A percentile compares a stretch with the other conserved stretches of the same genome.
Evolutionary conservation across 2,113 vertebrate species (phyloP).

Genomic region (Nymphicus hollandicus): DNA sequence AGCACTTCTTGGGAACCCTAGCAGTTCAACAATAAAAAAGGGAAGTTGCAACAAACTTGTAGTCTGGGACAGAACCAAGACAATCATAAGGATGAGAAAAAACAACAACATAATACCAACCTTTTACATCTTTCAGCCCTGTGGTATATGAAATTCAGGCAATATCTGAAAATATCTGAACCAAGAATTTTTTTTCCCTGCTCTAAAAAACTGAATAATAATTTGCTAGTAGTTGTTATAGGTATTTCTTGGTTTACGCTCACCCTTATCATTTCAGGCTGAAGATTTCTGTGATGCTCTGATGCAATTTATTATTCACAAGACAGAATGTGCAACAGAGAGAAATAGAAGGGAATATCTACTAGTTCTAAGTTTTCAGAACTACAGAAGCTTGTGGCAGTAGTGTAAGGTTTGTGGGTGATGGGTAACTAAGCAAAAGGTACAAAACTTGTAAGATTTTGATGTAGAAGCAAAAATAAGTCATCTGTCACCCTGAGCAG

Average conservation of each 20-base stretch:
- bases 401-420: not conserved
- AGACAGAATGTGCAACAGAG: not conserved
- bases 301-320: not conserved
- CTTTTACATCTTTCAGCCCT: not conserved
- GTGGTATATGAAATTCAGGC: not conserved
- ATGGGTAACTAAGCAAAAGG: not conserved
- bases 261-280: not conserved
- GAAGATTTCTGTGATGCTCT: not conserved
- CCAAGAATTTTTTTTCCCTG: not conserved
- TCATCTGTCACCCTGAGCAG: not conserved
- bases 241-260: not conserved
- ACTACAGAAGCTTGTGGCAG: not conserved
- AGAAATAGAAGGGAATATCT: not conserved
- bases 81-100: not conserved
- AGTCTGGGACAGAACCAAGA: not conserved
- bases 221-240: not conserved
- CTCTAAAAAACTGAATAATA: not conserved
- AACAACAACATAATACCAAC: not conserved
- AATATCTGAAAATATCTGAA: not conserved
- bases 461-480: not conserved
- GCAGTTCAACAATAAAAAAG: not conserved
- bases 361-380: not conserved
- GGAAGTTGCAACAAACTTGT: not conserved
- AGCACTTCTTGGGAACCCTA: not conserved
- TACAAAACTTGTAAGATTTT: not conserved